These are phyloP conservation scores for Andrena flavipes DNA, from an alignment of 2,888 invertebrate genomes.

Conservation along the genomic window DNA sequence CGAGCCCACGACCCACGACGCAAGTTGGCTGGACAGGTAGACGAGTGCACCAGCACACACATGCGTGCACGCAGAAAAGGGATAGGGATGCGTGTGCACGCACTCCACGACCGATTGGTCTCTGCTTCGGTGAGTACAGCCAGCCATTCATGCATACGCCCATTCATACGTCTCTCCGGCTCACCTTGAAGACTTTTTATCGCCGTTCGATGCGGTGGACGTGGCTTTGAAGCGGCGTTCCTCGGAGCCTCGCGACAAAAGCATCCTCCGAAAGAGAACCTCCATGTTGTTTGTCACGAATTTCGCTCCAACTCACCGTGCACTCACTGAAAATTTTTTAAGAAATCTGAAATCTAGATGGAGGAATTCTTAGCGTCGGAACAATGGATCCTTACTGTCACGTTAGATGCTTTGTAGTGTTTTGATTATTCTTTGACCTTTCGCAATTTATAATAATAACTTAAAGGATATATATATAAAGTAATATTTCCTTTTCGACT, in stretches of 20 bases:
- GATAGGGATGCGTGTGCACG: conserved; percentile 51
- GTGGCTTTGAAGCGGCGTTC: conserved; percentile 39
- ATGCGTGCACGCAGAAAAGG: conserved; percentile 28
- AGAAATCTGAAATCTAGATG: not conserved
- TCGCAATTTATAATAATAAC: too few species aligned
- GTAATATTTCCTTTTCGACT: too few species aligned
- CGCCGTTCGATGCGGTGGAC: conserved; percentile 59
- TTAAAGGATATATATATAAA: too few species aligned
- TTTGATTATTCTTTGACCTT: too few species aligned
- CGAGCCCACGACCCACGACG: conserved; percentile 19
- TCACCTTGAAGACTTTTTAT: conserved; percentile 82
- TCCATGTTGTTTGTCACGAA: not conserved
- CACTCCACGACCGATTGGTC: conserved; percentile 49
- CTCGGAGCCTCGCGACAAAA: conserved; percentile 21
- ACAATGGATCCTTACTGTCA: too few species aligned
- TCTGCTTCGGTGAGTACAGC: conserved; percentile 71
- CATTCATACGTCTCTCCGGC: conserved; percentile 81
- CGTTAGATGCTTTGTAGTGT: too few species aligned
- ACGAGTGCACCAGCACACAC: conserved; percentile 8
- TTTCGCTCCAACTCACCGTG: not conserved
- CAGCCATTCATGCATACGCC: conserved; percentile 83
- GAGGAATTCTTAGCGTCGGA: too few species aligned
- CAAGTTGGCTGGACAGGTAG: conserved; percentile 33
- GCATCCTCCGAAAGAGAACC: conserved; percentile 7
- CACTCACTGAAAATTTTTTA: not conserved